phyloP scores from a whole-genome alignment of 2,113 vertebrate species.

The Protomyctophum bolini region DNA sequence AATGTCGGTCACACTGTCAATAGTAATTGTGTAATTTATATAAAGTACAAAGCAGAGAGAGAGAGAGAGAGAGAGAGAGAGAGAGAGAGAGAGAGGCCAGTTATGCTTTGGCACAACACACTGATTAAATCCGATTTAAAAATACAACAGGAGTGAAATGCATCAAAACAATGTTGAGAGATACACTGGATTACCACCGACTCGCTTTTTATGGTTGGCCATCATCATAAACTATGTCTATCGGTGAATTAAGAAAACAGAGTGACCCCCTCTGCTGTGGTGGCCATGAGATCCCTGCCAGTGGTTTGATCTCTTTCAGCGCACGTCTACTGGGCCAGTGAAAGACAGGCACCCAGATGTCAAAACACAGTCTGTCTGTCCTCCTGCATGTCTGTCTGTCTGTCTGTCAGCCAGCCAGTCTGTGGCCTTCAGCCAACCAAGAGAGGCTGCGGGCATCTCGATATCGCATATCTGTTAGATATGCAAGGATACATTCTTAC shows the following conservation, averaged over 20 bases:
- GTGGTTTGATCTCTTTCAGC: conserved; percentile 68
- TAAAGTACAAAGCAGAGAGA: conserved; percentile 33
- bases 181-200: conserved; percentile 33
- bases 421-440: background rate
- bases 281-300: conserved; percentile 65
- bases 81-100: background rate
- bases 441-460: background rate
- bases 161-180: conserved; percentile 54
- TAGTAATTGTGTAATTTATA: too few species aligned
- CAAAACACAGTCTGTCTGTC: conserved; percentile 63
- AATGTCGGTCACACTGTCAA: conserved; percentile 56
- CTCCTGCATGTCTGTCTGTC: background rate
- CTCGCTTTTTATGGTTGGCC: conserved; percentile 64
- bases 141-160: conserved; percentile 62
- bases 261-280: conserved; percentile 55
- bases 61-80: background rate
- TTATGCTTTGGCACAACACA: conserved; percentile 51
- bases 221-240: conserved; percentile 64
- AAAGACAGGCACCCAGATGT: conserved; percentile 69
- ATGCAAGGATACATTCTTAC: background rate
- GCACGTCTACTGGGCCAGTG: conserved; percentile 56
- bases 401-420: conserved; percentile 41
- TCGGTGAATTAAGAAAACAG: conserved; percentile 63
- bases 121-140: conserved; percentile 57
- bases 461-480: conserved; percentile 30